Evolutionary conservation across 30 jellyfish, hydroid and myxozoan species (phyloP).

Genomic region (Morbakka virulenta): DNA sequence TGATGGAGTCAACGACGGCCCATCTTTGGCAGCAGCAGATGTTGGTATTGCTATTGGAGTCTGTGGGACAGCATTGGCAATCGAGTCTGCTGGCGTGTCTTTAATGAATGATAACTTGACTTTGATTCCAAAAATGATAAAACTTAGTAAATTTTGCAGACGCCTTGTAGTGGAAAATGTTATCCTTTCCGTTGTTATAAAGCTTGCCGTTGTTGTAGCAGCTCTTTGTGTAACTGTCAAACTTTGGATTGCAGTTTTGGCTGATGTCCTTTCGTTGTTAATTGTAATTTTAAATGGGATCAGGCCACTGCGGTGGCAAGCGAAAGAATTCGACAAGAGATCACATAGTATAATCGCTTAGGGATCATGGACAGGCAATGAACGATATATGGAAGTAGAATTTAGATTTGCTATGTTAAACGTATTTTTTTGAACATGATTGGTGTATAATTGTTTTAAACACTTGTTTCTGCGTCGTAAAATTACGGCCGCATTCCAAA

Average conservation of each 20-base stretch:
- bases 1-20: constrained; percentile 96
- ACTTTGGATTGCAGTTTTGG: constrained; percentile 80
- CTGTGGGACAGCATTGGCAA: constrained; percentile 89
- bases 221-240: constrained; percentile 52
- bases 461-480: no score
- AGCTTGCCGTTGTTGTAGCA: constrained; percentile 55
- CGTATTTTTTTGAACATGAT: no score
- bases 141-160: constrained; percentile 60
- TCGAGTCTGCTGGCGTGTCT: constrained; percentile 87
- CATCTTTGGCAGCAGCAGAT: constrained; percentile 93
- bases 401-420: no score
- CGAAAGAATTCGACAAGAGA: no score
- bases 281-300: constrained; percentile 75
- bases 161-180: constrained; percentile 67
- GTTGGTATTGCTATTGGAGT: constrained; percentile 97
- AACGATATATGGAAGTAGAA: no score
- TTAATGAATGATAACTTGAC: constrained; percentile 79
- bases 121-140: constrained; percentile 54
- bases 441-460: no score
- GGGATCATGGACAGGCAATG: no score
- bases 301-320: constrained; percentile 71
- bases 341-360: no score
- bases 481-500: no score
- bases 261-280: constrained; percentile 83
- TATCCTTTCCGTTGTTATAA: constrained; percentile 42